These are phyloP conservation scores for Aythya baeri DNA, from an alignment of 2,113 vertebrate species.

Conservation along the genomic window DNA sequence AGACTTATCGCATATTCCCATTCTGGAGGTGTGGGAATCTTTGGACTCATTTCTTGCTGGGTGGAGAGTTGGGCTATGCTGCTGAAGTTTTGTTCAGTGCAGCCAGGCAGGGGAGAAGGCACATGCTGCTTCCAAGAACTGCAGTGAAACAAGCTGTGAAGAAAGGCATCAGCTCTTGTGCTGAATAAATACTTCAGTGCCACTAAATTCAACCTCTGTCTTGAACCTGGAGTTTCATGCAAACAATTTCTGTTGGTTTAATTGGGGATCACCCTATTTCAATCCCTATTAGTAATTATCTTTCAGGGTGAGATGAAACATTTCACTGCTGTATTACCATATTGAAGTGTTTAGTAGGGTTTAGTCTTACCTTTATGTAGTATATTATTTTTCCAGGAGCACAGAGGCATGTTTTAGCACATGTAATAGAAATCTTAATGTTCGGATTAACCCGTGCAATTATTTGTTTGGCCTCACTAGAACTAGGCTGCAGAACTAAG, in stretches of 20 bases:
- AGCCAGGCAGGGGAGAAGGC: background rate
- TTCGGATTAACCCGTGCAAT: background rate
- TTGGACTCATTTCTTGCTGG: fast-evolving
- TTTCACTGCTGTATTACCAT: background rate
- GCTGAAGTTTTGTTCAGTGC: background rate
- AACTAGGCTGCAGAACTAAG: background rate
- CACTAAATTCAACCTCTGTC: background rate
- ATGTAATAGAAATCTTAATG: background rate
- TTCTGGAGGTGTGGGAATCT: background rate
- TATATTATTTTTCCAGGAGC: background rate
- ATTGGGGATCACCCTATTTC: background rate
- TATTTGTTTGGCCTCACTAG: background rate
- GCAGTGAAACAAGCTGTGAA: background rate
- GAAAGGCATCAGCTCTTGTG: background rate
- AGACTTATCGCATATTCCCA: background rate
- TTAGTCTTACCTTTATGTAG: background rate
- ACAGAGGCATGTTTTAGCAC: background rate
- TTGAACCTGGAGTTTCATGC: background rate
- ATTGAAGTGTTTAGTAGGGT: background rate
- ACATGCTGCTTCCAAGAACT: background rate
- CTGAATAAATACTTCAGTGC: background rate
- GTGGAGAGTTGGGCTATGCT: background rate
- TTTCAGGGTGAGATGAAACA: background rate
- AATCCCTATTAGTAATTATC: background rate
- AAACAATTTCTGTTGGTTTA: background rate